Base-by-base conservation (phyloP, 2,113 vertebrate species). In the Crotalus tigris region DNA sequence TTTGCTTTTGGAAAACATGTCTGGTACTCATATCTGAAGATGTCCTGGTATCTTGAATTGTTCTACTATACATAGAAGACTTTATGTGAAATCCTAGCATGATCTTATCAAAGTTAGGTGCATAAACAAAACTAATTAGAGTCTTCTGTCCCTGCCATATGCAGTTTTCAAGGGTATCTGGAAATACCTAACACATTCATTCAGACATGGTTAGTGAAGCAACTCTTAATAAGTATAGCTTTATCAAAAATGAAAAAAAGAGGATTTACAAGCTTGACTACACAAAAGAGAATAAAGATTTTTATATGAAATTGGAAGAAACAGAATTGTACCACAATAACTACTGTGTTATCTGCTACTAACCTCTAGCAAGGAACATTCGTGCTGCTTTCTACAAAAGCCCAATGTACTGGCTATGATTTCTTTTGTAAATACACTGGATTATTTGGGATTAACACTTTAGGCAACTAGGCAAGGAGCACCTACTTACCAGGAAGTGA, bases 381-480 rank as follows among this genome's bases (percentile, higher is more conserved):
- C n/a, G 54, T 44, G 23, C 49, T 29, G 29, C 6, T 44, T 86
- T 87, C 46, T 87, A 46, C 92, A 93, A 90, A 93, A 90, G 81
- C 21, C 90, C 88, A 87, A 64, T 24, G 54, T 44, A 12, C n/a
- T 93, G 57, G 89, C 75, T 90, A 61, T 90, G 81, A 93, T 87
- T 69, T 87, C 29, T 58, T 59, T 92, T 90, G 46, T 93, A n/a
- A 53, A 57, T 53, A 46, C 24, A 21, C 55, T 90, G 89, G 92
- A 86, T 93, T 93, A 90, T 57, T 51, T 93, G 81, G 89, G 92
- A 90, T 90, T 87, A 93, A 54, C 57, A 24, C 46, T 29, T 90
- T 49, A 64, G 92, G 88, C 46, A 61, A 57, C 69, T 90, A 93
- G 44, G 44, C 88, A 90, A 90, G 75, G 55, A 55, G 46, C 75